Base-by-base conservation (phyloP, 2,797 vertebrate genomes). In the Nothura maculosa region DNA sequence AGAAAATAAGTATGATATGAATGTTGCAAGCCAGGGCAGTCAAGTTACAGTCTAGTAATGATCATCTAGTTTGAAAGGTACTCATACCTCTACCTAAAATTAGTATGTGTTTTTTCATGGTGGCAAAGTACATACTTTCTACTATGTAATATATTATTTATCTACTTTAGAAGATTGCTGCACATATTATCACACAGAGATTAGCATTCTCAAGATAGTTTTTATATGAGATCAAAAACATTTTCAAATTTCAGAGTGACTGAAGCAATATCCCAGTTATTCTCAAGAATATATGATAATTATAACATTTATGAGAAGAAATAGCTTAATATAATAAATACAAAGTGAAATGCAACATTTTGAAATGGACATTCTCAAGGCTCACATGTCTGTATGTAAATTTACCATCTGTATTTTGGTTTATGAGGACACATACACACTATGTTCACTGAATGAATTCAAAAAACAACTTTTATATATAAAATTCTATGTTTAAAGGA, bases 211-310 rank as follows among this genome's bases (percentile, higher is more conserved):
- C n/a, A 43, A 58, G 69, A 85, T 48, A 74, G 48, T 34, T 93
- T 90, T 74, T 43, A 64, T 90, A 81, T 64, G 32, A 90, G 63
- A 88, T 89, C 48, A 85, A 79, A 57, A 93, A 30, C 40, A 78
- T 47, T 80, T 90, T 82, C 91, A 17, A 93, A 73, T 90, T 89
- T 95, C 64, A 80, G 68, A 87, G 61, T 95, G 58, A 73, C 64
- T 62, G 34, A 85, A 85, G 60, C 92, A 92, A 63, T 52, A 17
- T 22, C 43, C 55, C 75, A 83, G 48, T 60, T 85, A n/a, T 45
- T 92, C 48, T 87, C 55, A 85, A 91, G 61, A 60, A 69, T n/a
- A 86, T 27, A 81, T 28, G 69, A 27, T 32, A 95, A 92, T 84
- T 73, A 75, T 22, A 84, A 85, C 61, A 86, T 80, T 87, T 94